Base-by-base conservation (phyloP, 1,140 invertebrate species). In the Lethrus apterus region DNA sequence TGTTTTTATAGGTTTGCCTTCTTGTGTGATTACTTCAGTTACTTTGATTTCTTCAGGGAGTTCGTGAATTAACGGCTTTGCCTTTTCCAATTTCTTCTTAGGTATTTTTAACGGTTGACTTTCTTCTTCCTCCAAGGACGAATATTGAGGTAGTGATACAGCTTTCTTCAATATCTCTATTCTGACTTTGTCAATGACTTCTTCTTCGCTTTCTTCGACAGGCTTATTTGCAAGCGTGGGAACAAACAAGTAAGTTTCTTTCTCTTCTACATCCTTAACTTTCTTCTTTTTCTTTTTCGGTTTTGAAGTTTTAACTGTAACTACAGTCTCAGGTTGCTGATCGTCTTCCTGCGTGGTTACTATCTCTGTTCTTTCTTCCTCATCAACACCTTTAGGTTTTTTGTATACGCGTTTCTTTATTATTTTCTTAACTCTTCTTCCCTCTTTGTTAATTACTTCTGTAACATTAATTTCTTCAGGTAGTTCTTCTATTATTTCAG, bases 401-500 rank as follows among this genome's bases (percentile, higher is more conserved):
- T 60, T 64, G 9, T 58, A 47, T 0, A 61, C 52, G 23, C 58
- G 61, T 40, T 57, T 65, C 0, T 51, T 58, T 2, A 60, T 52
- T 35, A 53, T 55, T 44, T 56, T 60, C 46, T 66, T 66, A 36
- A 51, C 54, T 0, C 65, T 66, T 20, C 56, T 63, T 1, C 69
- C 66, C 30, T 62, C 62, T 49, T 60, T 57, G 8, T 67, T 65
- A n/a, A 52, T 59, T 7, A 67, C 63, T 50, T 74, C 65, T 4
- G 68, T 65, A 1, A 71, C 57, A 3, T 60, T 61, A 7, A 69
- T 64, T 46, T 69, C 65, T 60, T 73, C 65, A 5, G 66, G 65
- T 18, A 60, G 24, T 50, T 70, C 64, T 50, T 68, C 58, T 24
- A 55, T 35, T 5, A 57, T 48, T 50, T 55, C 62, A 59, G 53